Conservation (phyloP, 2,113 vertebrate genomes). For the Apeltes quadracus region DNA sequence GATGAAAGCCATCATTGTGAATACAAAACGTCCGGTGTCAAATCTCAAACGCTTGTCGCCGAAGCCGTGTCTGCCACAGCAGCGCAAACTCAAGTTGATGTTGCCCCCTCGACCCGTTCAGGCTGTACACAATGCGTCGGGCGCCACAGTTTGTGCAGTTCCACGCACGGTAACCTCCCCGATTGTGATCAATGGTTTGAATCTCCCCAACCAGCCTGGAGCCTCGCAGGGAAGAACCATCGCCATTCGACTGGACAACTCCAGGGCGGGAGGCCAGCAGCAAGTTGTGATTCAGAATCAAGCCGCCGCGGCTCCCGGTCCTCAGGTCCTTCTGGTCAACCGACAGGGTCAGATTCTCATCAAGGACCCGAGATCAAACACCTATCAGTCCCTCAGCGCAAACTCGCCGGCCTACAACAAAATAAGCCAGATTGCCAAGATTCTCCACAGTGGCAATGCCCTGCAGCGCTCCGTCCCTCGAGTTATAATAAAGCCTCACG, state of each 20-base stretch:
- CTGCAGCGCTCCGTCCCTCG: conserved; percentile 65
- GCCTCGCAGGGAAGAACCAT: conserved; percentile 53
- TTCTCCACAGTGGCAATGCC: conserved; percentile 72
- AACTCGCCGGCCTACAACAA: conserved; percentile 72
- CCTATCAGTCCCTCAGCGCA: conserved; percentile 66
- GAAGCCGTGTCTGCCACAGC: conserved; percentile 30
- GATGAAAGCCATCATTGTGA: conserved; percentile 35
- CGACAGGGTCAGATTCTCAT: conserved; percentile 86
- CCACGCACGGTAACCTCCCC: conserved; percentile 62
- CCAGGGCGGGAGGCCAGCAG: conserved; percentile 37
- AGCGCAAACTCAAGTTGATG: conserved; percentile 44
- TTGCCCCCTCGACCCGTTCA: conserved; percentile 25
- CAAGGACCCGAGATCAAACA: conserved; percentile 81
- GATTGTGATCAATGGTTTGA: conserved; percentile 72
- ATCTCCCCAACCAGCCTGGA: conserved; percentile 46
- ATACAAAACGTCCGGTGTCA: conserved; percentile 11
- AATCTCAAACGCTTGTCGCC: conserved; percentile 31
- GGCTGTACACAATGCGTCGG: not conserved
- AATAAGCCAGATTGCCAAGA: conserved; percentile 80
- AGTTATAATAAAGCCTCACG: conserved; percentile 57
- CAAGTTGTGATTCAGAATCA: conserved; percentile 10
- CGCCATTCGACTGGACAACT: conserved; percentile 68
- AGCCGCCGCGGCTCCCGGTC: conserved; percentile 40
- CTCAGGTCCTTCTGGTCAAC: conserved; percentile 87
- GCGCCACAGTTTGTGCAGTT: conserved; percentile 40